Evolutionary conservation across 2,113 vertebrate species (phyloP).

Genomic region (Eonycteris spelaea): DNA sequence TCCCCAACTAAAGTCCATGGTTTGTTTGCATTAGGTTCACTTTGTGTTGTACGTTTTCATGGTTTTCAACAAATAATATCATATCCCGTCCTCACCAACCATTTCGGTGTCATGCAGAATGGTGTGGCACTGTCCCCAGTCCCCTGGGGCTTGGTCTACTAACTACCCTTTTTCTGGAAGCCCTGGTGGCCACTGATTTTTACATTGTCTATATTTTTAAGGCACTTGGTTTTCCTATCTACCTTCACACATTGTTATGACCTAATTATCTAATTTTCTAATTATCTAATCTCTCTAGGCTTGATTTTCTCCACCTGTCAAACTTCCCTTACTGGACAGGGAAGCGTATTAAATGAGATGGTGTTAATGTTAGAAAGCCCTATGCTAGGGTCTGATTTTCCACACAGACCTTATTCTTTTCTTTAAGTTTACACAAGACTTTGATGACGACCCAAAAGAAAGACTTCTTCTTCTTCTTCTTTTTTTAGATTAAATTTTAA

Average conservation of each 20-base stretch:
- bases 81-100: neutral
- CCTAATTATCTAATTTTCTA: neutral
- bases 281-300: neutral
- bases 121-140: too few relatives aligned
- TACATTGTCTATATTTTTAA: neutral
- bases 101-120: neutral
- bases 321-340: neutral
- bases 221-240: neutral
- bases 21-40: neutral
- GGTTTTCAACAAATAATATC: neutral
- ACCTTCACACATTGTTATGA: neutral
- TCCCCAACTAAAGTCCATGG: neutral
- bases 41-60: neutral
- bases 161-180: neutral
- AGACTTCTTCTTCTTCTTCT: neutral
- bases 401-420: neutral
- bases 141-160: neutral
- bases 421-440: neutral
- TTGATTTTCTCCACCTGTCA: neutral
- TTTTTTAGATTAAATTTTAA: neutral
- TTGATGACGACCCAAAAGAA: neutral
- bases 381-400: neutral
- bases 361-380: neutral
- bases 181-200: neutral
- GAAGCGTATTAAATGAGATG: neutral